Evolutionary conservation across 2,888 invertebrate genomes (phyloP).

Genomic region (Parnassius apollo): DNA sequence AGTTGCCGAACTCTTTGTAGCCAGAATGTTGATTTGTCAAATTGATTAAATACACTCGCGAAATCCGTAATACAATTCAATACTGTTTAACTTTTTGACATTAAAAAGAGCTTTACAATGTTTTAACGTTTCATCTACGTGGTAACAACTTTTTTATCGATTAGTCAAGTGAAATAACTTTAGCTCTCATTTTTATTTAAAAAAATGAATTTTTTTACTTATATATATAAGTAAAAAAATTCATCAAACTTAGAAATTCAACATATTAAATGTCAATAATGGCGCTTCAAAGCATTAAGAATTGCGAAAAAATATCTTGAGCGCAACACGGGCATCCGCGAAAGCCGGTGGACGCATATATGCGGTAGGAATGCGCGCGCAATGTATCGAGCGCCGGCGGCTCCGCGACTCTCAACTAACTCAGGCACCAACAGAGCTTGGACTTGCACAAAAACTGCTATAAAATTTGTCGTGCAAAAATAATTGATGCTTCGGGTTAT

Average conservation of each 20-base stretch:
- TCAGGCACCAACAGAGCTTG: conserved; percentile 28
- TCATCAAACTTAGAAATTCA: no score
- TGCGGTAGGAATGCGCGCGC: conserved; percentile 62
- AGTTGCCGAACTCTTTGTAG: conserved; percentile 48
- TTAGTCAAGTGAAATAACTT: not conserved
- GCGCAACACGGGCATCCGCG: conserved; percentile 34
- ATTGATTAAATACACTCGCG: conserved; percentile 18
- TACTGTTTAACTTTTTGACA: conserved; percentile 3
- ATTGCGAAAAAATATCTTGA: conserved; percentile 26
- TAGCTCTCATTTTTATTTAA: no score
- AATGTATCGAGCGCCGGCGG: conserved; percentile 58
- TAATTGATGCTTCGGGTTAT: not conserved
- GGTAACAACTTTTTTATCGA: not conserved
- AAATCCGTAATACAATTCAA: conserved; percentile 2
- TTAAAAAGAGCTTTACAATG: conserved; percentile 33
- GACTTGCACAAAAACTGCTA: conserved; percentile 3
- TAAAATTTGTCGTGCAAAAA: conserved; percentile 7
- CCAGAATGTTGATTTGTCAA: conserved; percentile 20
- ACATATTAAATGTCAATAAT: conserved; percentile 39
- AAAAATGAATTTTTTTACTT: no score
- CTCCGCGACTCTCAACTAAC: conserved; percentile 33
- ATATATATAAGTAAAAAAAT: no score
- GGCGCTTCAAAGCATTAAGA: conserved; percentile 10
- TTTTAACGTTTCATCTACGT: conserved; percentile 33
- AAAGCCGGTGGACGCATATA: conserved; percentile 31